Percentiles rank a stretch among this genome's conserved stretches.
These are phyloP conservation scores for Pachyrhynchus sulphureomaculatus DNA, from an alignment of 1,140 invertebrate genomes.

Conservation along the genomic window DNA sequence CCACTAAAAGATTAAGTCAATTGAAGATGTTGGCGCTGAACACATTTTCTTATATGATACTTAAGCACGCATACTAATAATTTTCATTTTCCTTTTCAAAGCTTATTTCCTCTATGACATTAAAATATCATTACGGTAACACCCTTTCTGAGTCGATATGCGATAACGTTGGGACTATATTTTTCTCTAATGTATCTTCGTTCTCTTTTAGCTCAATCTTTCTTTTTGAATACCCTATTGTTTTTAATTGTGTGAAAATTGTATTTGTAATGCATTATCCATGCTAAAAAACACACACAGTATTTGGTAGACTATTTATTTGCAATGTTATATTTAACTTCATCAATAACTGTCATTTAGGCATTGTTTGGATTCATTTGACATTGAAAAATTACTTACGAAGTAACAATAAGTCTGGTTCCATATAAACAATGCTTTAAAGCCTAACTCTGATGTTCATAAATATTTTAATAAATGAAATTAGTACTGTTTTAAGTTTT, in stretches of 20 bases:
- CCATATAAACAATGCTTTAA: not conserved
- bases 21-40: no score
- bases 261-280: slow-evolving; percentile 5
- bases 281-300: slow-evolving; percentile 3
- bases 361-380: not conserved
- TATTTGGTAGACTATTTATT: not conserved
- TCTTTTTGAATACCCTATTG: not conserved
- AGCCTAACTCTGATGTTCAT: no score
- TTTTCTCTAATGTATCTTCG: not conserved
- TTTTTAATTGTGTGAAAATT: not conserved
- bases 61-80: not conserved
- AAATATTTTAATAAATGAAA: no score
- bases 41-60: no score
- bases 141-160: not conserved
- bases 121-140: slow-evolving; percentile 10
- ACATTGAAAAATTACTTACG: slow-evolving; percentile 11
- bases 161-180: slow-evolving; percentile 7
- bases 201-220: not conserved
- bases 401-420: not conserved
- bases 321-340: not conserved
- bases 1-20: no score
- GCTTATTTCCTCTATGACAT: slow-evolving; percentile 2
- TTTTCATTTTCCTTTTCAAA: not conserved
- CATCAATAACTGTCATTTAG: slow-evolving; percentile 8
- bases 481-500: no score